Base-by-base conservation (phyloP, 2,113 vertebrate genomes). In the Eretmochelys imbricata region DNA sequence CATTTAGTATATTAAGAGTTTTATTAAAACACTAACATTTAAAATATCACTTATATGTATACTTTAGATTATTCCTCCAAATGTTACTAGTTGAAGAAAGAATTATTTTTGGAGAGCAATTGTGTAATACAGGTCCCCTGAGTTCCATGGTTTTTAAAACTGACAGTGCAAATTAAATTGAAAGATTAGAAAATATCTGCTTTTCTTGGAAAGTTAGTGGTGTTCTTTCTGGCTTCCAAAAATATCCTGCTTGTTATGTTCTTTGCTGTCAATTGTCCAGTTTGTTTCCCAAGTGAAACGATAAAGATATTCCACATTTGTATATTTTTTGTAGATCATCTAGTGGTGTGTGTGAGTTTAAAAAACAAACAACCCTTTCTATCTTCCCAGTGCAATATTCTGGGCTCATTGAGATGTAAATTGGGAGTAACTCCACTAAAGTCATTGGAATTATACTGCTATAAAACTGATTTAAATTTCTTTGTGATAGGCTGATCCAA, bases 171-270 rank as follows among this genome's bases (percentile, higher is more conserved):
- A 91, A 80, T 82, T 76, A 96, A 91, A 84, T 25, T 46, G 48
- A 91, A 25, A 89, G 72, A 83, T 6, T 80, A 75, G 50, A 91
- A 88, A 94, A 85, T 14, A 83, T 25, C 29, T 3, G 46, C 1
- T 5, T 94, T 93, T 92, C 76, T 59, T 93, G 10, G 80, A 55
- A 94, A 91, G 54, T 69, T 96, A 81, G 88, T 27, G 24, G 53
- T 19, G 46, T 89, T 85, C 50, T 79, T 95, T 93, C 82, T 54
- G 88, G 8, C 20, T 87, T 93, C 80, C n/a, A 80, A 84, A 96
- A 93, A 84, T 80, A 80, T 6, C n/a, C n/a, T 84, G 13, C 54
- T 83, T 50, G 17, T 89, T 91, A 46, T 10, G 20, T 82, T 72
- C 38, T 84, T 84, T 75, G 10, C n/a, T 72, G 12, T 59, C 55